Base-by-base conservation (phyloP, 2,113 vertebrate species). In the Odocoileus hemionus region DNA sequence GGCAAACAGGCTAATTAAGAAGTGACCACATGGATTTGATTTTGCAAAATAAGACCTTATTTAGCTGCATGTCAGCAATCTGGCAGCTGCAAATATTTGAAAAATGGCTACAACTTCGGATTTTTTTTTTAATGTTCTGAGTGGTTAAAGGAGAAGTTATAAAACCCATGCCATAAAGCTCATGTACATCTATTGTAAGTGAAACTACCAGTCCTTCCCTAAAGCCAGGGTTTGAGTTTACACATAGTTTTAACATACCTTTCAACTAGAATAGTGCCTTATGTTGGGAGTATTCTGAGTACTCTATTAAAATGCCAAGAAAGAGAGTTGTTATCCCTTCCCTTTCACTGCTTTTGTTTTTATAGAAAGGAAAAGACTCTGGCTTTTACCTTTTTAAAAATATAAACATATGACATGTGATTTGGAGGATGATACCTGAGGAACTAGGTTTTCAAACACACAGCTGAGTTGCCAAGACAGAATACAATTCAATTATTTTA, bases 321-420 rank as follows among this genome's bases (percentile, higher is more conserved):
- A 95, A 97, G 55, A 82, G 78, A 98, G 84, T 93, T 95, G 76
- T 70, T 80, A 15, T 3, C 16, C 33, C 43, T 88, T 70, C 52
- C 23, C 36, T 8, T 58, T 84, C 9, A 36, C 83, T 79, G 36
- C 67, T 78, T 92, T 54, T 47, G 19, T 79, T 92, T 97, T 89
- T 82, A 85, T 92, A 96, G 94, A 80, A 85, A 94, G 78, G 91
- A 97, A 93, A 86, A 91, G 33, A 94, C 60, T 96, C 82, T 97
- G 89, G 93, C 82, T 94, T 95, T 89, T 97, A 91, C 91, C 28
- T 91, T 89, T 93, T 36, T 19, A 30, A 79, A 47, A 52, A 39
- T 95, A 52, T 97, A 94, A 96, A 96, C 60, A 58, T 9, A 89
- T 47, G 55, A 79, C 47, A 50, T 79, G n/a, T 57, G 74, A 54